Base-by-base conservation (phyloP, 2,113 vertebrate genomes). In the Labrus mixtus region DNA sequence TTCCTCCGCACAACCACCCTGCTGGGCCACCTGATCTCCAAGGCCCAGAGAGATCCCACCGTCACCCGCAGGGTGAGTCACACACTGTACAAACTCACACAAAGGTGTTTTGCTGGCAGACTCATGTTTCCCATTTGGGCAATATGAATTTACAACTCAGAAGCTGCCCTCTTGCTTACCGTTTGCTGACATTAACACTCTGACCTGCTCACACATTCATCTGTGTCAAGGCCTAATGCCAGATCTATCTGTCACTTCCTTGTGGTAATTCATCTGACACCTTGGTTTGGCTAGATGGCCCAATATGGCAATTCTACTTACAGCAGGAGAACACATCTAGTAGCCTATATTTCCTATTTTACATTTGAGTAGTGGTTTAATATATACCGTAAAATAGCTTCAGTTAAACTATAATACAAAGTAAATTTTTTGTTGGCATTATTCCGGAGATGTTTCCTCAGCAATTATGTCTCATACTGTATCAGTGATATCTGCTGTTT, bases 11-110 rank as follows among this genome's bases (percentile, higher is more conserved):
- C 96, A 50, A 97, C 91, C 80, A 98, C 96, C 0, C 93, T 99
- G 20, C 94, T 97, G n/a, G 97, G 96, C 46, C 96, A 99, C 78
- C 93, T 97, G 73, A 97, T 97, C 81, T 96, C 96, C 41, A 98
- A 98, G 91, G 94, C 96, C 25, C 95, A 97, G 61, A 88, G 93
- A 71, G 97, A 99, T 69, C 96, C 96, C 25, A 96, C 95, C 0
- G 96, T 99, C 78, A 98, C 96, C 6, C 94, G 97, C 5, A 91
- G 96, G 89, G 97, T 98, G 87, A 95, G 96, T 84, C 10, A 8
- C 10, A 41, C 29, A 87, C 61, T 16, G 48, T 41, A 43, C 19
- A 6, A 56, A 58, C 56, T 71, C 43, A 62, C 87, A 87, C 60
- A 25, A 1, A 72, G 77, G 81, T 79, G 86, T 55, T 36, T 71